A percentile compares a stretch with the other conserved stretches of the same genome.
phyloP scores from a whole-genome alignment of 2,113 vertebrate species.

The Sinocyclocheilus rhinocerous region DNA sequence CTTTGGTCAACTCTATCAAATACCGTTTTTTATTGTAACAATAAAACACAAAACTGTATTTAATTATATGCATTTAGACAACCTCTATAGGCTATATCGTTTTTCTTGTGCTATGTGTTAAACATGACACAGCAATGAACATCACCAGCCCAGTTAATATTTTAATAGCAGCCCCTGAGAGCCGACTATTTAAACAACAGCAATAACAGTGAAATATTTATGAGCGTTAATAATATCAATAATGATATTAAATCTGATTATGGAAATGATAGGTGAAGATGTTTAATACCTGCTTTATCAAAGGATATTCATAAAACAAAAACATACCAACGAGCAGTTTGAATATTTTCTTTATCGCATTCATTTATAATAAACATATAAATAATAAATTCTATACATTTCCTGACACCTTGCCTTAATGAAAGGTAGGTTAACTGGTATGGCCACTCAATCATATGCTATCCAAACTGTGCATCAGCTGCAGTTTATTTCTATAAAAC shows the following conservation, averaged over 20 bases:
- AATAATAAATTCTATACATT: constrained; percentile 87
- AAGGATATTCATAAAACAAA: constrained; percentile 34
- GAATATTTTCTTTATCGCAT: constrained; percentile 80
- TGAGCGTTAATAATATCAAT: neutral
- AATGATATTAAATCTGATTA: neutral
- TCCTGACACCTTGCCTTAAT: constrained; percentile 79
- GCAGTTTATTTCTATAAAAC: constrained; percentile 99
- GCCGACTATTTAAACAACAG: neutral
- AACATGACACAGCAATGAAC: neutral
- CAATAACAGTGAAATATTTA: neutral
- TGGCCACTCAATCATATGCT: constrained; percentile 84
- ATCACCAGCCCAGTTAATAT: neutral
- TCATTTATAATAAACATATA: constrained; percentile 86
- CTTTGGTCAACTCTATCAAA: neutral
- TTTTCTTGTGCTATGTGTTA: neutral
- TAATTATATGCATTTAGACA: neutral
- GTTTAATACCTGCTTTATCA: neutral
- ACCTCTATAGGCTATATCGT: neutral
- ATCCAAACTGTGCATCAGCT: constrained; percentile 92
- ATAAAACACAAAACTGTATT: neutral
- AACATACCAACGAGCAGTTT: constrained; percentile 62
- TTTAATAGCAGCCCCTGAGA: neutral
- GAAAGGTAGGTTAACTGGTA: constrained; percentile 79
- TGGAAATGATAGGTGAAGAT: neutral
- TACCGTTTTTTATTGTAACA: neutral